Evolutionary conservation across 30 jellyfish, hydroid and myxozoan genomes (phyloP).

Genomic region (Pelagia noctiluca): DNA sequence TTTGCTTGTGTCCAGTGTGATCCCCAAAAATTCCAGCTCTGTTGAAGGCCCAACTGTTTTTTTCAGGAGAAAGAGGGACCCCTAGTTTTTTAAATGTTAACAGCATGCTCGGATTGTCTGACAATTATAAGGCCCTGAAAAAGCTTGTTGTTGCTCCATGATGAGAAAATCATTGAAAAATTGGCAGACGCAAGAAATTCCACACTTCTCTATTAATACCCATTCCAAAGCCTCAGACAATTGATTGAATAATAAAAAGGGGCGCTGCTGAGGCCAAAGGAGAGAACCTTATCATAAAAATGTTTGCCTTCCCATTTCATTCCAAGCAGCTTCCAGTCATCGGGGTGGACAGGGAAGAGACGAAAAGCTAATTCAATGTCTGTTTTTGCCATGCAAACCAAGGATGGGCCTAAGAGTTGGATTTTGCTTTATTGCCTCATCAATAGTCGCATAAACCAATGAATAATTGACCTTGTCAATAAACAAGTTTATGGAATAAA

Average conservation of each 20-base stretch:
- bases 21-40: slow-evolving; percentile 14
- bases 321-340: slow-evolving; percentile 7
- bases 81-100: neutral
- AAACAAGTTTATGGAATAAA: slow-evolving; percentile 10
- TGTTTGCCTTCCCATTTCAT: neutral
- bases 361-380: neutral
- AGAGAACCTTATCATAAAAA: neutral
- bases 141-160: neutral
- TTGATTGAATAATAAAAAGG: neutral
- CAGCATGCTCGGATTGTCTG: slow-evolving; percentile 11
- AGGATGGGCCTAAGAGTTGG: neutral
- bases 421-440: neutral
- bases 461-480: slow-evolving; percentile 4
- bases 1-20: neutral
- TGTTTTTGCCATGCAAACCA: neutral
- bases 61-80: neutral
- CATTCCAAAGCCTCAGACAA: neutral
- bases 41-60: slow-evolving; percentile 7
- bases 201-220: neutral
- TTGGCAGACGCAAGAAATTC: neutral
- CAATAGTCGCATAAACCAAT: neutral
- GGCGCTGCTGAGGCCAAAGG: neutral
- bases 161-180: neutral
- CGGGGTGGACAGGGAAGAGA: slow-evolving; percentile 8
- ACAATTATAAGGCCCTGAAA: neutral